Conservation (phyloP, 2,113 vertebrate genomes). For the Benthochromis sp. region DNA sequence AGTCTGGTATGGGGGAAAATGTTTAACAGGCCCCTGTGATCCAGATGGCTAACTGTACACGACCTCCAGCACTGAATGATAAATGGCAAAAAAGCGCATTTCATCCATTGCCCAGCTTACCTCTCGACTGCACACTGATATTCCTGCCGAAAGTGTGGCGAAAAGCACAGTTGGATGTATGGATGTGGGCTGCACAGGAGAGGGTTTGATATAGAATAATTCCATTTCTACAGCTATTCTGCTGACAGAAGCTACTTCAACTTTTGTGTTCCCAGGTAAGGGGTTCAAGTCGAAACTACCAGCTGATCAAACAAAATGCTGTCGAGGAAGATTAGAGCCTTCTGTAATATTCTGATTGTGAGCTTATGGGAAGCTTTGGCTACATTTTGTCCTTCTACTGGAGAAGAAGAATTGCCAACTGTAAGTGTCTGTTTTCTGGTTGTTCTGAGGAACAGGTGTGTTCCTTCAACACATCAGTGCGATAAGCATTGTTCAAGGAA, state of each 20-base stretch:
- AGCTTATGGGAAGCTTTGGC: not conserved
- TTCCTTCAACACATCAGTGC: slow-evolving; percentile 1
- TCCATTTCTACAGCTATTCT: slow-evolving; percentile 18
- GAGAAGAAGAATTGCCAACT: not conserved
- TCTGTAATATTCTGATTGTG: not conserved
- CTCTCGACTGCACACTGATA: slow-evolving; percentile 53
- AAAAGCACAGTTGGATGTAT: slow-evolving; percentile 43
- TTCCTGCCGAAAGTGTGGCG: slow-evolving; percentile 53
- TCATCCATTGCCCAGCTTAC: slow-evolving; percentile 63
- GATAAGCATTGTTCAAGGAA: slow-evolving; percentile 46
- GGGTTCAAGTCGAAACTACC: slow-evolving; percentile 4
- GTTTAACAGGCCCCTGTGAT: slow-evolving; percentile 71
- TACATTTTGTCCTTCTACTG: slow-evolving; percentile 2
- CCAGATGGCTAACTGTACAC: slow-evolving; percentile 72
- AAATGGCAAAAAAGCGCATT: slow-evolving; percentile 68
- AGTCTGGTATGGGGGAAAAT: slow-evolving; percentile 58
- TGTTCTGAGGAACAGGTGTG: slow-evolving; percentile 27
- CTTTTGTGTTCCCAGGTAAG: slow-evolving; percentile 22
- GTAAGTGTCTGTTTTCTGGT: not conserved
- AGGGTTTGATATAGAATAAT: slow-evolving; percentile 28
- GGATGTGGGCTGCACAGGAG: slow-evolving; percentile 36
- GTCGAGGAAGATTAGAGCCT: slow-evolving; percentile 4
- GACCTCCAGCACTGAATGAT: slow-evolving; percentile 73
- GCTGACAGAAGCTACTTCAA: slow-evolving; percentile 20
- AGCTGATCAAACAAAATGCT: slow-evolving; percentile 18